Conservation (phyloP, 2,888 invertebrate genomes). For the Rhamphomyia laevipes region DNA sequence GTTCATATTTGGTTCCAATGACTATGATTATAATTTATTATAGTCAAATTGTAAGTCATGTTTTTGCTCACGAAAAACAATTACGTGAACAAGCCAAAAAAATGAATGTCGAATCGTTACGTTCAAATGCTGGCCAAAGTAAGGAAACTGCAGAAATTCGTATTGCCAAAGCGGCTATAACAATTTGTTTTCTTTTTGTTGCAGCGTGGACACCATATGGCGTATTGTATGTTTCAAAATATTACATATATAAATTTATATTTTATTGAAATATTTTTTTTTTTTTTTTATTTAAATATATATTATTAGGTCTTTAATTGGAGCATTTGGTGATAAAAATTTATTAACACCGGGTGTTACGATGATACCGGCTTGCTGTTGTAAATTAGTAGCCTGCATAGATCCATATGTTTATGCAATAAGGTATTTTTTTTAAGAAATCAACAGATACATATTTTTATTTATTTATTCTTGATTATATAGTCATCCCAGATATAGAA, state of each 20-base stretch:
- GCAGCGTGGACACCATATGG: conserved; percentile 89
- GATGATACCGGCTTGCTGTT: conserved; percentile 77
- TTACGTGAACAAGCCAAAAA: conserved; percentile 71
- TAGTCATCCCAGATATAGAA: conserved; percentile 77
- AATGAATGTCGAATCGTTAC: conserved; percentile 79
- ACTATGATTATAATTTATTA: conserved; percentile 68
- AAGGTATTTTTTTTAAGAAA: not conserved
- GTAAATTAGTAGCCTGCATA: conserved; percentile 80
- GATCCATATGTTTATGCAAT: conserved; percentile 88
- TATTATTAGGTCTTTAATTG: conserved; percentile 50
- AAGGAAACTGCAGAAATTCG: conserved; percentile 65
- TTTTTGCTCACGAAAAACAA: conserved; percentile 75
- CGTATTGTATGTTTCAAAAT: conserved; percentile 37
- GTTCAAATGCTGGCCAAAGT: conserved; percentile 53
- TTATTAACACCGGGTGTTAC: conserved; percentile 61
- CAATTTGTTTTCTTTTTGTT: conserved; percentile 73
- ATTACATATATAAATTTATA: not conserved
- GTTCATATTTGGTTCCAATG: conserved; percentile 69
- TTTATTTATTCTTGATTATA: too few relatives aligned
- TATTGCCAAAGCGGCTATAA: conserved; percentile 80
- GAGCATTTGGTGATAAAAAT: conserved; percentile 64
- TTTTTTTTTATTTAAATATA: too few relatives aligned
- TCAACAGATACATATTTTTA: too few relatives aligned
- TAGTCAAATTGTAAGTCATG: conserved; percentile 74
- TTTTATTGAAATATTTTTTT: not conserved